Evolutionary conservation across 2,888 invertebrate genomes (phyloP), one percentile per base, ranked within the genome.

Genomic region (Nomada goodeniana): DNA sequence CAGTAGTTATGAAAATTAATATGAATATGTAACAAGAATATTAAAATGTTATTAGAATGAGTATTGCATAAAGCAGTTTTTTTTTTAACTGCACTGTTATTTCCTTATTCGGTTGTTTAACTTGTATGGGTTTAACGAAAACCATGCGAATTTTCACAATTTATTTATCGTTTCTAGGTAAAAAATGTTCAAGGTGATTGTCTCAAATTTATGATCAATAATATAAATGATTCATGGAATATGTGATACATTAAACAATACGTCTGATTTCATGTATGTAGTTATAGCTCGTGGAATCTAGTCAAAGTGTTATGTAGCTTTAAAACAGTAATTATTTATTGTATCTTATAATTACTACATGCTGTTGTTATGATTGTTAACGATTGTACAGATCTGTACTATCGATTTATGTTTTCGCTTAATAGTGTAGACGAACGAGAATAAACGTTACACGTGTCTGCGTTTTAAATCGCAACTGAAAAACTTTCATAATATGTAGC

Each of bases 321-420:
- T 55, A 29, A 53, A 71, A 36, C 36, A 71, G 44, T 61, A 47
- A 71, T 70, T 61, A n/a, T 76, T 71, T 70, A 20, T 53, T 53
- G 29, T 23, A 47, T 9, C 10, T 5, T 68, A 23, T 4, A 9
- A 65, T 67, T 13, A 57, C 13, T 50, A 2, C 57, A 20, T 50
- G 2, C 20, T 11, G 18, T 23, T 29, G n/a, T 53, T 65, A 55
- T 15, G 26, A 15, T 44, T 73, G 47, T 59, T 59, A 69, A 61
- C 4, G 13, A 47, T 63, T 71, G 72, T 23, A 55, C 2, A 18
- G 72, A 36, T 63, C 53, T 44, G 26, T 20, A 23, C n/a, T 26
- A 23, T 47, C 55, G 36, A 26, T 36, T 70, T 69, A 52, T 20
- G 57, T 50, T 63, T 71, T 55, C 53, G 47, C 50, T 69, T 50